Evolutionary conservation across 37 sponge, comb jelly and placozoan species (phyloP), one percentile per base, ranked within the genome.

Genomic region (Tethya wilhelma): DNA sequence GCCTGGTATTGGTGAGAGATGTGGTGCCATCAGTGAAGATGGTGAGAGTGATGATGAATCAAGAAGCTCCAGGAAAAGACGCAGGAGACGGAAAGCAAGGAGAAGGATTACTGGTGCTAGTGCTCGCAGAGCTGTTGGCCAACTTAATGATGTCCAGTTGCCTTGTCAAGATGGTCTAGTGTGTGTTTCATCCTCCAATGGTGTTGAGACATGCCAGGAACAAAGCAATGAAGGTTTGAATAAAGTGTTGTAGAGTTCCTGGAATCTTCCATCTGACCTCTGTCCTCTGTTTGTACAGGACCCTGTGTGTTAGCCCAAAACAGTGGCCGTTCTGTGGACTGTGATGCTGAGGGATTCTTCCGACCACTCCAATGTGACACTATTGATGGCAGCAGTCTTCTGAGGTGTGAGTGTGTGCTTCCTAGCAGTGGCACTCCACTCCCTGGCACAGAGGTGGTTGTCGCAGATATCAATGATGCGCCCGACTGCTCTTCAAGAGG

Each of bases 161-260:
- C 30, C 9, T 31, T 77, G 78, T 41, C 55, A 44, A 31, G 78
- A 77, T 40, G 78, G 78, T 25, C 23, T 44, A 5, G 66, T 43
- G 1, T 77, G 78, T 29, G n/a, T 7, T 0, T n/a, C n/a, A n/a
- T n/a, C n/a, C n/a, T n/a, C n/a, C n/a, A n/a, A n/a, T n/a, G n/a
- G n/a, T n/a, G n/a, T n/a, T n/a, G n/a, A n/a, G n/a, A n/a, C n/a
- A n/a, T n/a, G n/a, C n/a, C n/a, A n/a, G n/a, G n/a, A n/a, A n/a
- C n/a, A n/a, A n/a, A n/a, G n/a, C n/a, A n/a, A n/a, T n/a, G n/a
- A n/a, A n/a, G n/a, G n/a, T n/a, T n/a, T n/a, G n/a, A n/a, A n/a
- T n/a, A n/a, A n/a, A n/a, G n/a, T n/a, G n/a, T n/a, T n/a, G n/a
- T n/a, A n/a, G n/a, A n/a, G n/a, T n/a, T n/a, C n/a, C n/a, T n/a